A percentile compares a stretch with the other conserved stretches of the same genome.
These are phyloP conservation scores for Prostheceraeus crozeri DNA, from an alignment of 2,888 invertebrate species.

Conservation along the genomic window DNA sequence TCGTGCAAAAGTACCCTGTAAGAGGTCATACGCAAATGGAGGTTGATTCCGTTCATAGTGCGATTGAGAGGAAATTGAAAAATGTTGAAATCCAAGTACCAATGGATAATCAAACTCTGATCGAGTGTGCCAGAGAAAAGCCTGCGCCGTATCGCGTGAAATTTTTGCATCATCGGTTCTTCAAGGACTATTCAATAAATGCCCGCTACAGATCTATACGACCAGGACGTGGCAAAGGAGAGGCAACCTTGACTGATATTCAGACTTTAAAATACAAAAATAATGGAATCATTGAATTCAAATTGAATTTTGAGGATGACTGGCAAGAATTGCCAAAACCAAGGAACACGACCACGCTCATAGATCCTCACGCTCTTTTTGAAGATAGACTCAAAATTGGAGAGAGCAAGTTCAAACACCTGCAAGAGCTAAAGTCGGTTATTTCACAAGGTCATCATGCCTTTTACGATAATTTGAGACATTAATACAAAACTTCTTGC, in stretches of 20 bases:
- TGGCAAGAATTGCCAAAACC: constrained; percentile 4
- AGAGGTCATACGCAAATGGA: constrained; percentile 42
- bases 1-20: constrained; percentile 40
- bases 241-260: background rate
- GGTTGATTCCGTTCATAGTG: constrained; percentile 41
- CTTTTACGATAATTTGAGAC: too few relatives aligned
- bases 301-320: background rate
- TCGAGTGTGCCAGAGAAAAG: background rate
- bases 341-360: too few relatives aligned
- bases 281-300: background rate
- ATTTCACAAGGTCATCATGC: too few relatives aligned
- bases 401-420: too few relatives aligned
- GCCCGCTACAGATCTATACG: constrained; percentile 1
- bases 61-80: constrained; percentile 39
- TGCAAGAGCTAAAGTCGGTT: too few relatives aligned
- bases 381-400: too few relatives aligned
- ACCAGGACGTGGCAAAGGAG: constrained; percentile 2
- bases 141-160: constrained; percentile 10
- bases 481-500: too few relatives aligned
- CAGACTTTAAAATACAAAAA: background rate
- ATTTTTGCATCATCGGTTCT: background rate
- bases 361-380: too few relatives aligned
- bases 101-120: too few relatives aligned
- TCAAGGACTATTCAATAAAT: too few relatives aligned
- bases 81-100: too few relatives aligned